Conservation (phyloP, 2,113 vertebrate genomes). For the Ascaphus truei region DNA sequence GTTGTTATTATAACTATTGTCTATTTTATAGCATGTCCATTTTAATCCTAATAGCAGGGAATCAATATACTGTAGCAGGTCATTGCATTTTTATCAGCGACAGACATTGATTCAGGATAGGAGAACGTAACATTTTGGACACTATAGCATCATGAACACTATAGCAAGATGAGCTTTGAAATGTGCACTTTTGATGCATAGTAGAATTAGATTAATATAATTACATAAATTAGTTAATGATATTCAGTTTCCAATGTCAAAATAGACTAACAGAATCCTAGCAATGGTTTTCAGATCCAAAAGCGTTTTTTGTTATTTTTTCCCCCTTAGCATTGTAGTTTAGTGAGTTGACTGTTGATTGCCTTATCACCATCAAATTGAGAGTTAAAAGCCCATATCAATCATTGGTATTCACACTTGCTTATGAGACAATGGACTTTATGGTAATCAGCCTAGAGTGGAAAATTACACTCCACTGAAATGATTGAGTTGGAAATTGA, state of each 20-base stretch:
- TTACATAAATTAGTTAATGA: no score
- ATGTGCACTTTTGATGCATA: no score
- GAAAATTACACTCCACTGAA: conserved; percentile 52
- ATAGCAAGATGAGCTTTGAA: no score
- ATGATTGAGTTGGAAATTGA: conserved; percentile 41
- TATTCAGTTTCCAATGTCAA: no score
- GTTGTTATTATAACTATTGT: not conserved
- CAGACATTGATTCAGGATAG: not conserved
- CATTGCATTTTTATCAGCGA: no score
- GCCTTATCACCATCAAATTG: conserved; percentile 48
- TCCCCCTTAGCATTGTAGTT: not conserved
- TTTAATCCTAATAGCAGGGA: not conserved
- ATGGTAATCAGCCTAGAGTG: conserved; percentile 42
- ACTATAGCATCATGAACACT: no score
- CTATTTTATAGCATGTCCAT: not conserved
- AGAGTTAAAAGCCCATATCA: conserved; percentile 33
- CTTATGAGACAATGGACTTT: conserved; percentile 4
- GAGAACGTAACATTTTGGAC: not conserved
- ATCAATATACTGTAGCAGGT: not conserved
- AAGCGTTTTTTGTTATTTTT: no score
- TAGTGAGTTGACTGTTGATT: conserved; percentile 38
- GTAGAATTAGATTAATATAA: no score
- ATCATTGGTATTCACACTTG: conserved; percentile 28
- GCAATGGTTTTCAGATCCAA: not conserved
- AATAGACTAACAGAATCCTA: not conserved